These are phyloP conservation scores for Yponomeuta evonymella DNA, from an alignment of 2,888 invertebrate species.

Conservation along the genomic window DNA sequence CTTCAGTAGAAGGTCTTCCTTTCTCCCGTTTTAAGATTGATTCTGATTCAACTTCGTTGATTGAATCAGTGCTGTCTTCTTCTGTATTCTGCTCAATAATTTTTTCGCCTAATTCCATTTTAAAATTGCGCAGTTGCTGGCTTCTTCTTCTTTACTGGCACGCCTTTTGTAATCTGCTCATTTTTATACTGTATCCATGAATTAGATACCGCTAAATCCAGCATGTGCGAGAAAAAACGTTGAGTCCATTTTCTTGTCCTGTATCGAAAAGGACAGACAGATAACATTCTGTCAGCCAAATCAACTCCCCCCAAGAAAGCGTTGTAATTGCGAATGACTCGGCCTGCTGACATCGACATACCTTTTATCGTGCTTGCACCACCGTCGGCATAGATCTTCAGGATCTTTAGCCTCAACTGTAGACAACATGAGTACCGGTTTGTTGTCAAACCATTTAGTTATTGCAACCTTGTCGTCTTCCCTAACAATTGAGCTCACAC, in stretches of 20 bases:
- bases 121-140: conserved; percentile 8
- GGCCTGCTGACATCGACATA: not conserved
- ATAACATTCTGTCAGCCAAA: conserved; percentile 9
- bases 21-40: not conserved
- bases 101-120: conserved; percentile 3
- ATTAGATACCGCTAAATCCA: conserved; percentile 2
- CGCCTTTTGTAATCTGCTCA: not conserved
- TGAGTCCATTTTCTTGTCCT: conserved; percentile 13
- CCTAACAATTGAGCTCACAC: not conserved
- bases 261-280: conserved; percentile 7
- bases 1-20: conserved; percentile 5
- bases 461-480: conserved; percentile 6
- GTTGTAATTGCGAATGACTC: conserved; percentile 3
- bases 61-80: not conserved
- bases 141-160: conserved; percentile 1
- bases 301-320: conserved; percentile 7
- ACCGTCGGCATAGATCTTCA: not conserved
- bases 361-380: conserved; percentile 3
- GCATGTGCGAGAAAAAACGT: conserved; percentile 6
- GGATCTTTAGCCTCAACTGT: conserved; percentile 4
- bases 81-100: not conserved
- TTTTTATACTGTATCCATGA: conserved; percentile 3
- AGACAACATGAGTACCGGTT: conserved; percentile 9
- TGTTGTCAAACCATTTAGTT: conserved; percentile 11
- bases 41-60: not conserved